Percentiles rank a stretch among this genome's conserved stretches.
These are phyloP conservation scores for Orthosia gracilis DNA, from an alignment of 2,888 invertebrate species.

Conservation along the genomic window DNA sequence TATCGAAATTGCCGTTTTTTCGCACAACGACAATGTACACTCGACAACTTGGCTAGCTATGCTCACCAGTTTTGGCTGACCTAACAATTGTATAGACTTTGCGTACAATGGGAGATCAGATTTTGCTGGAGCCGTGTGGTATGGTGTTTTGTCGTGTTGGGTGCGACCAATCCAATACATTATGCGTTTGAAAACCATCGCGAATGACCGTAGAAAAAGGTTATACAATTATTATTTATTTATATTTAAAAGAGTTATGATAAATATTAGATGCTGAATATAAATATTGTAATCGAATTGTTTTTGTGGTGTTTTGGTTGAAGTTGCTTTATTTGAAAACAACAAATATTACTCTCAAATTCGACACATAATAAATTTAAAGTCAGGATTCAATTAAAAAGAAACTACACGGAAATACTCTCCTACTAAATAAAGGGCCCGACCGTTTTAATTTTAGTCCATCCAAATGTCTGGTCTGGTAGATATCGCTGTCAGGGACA, in stretches of 20 bases:
- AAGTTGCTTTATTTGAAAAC: not conserved
- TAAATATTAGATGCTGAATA: constrained; percentile 16
- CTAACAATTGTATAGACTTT: not conserved
- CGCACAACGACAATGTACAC: constrained; percentile 27
- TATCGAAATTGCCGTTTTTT: constrained; percentile 43
- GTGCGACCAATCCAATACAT: constrained; percentile 28
- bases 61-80: not conserved
- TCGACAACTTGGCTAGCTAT: not conserved
- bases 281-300: constrained; percentile 13
- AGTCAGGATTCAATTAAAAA: not conserved
- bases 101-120: not conserved
- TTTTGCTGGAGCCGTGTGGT: not conserved
- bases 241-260: constrained; percentile 19
- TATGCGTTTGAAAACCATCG: constrained; percentile 45
- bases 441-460: no score
- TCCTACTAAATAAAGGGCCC: no score
- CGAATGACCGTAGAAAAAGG: constrained; percentile 51
- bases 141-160: not conserved
- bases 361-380: not conserved
- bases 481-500: no score
- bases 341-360: no score
- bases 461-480: no score
- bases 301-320: constrained; percentile 3
- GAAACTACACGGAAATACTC: no score
- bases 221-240: constrained; percentile 34